Percentiles rank a stretch among this genome's conserved stretches.
Conservation (phyloP, 2,113 vertebrate genomes). For the Synchiropus splendidus region DNA sequence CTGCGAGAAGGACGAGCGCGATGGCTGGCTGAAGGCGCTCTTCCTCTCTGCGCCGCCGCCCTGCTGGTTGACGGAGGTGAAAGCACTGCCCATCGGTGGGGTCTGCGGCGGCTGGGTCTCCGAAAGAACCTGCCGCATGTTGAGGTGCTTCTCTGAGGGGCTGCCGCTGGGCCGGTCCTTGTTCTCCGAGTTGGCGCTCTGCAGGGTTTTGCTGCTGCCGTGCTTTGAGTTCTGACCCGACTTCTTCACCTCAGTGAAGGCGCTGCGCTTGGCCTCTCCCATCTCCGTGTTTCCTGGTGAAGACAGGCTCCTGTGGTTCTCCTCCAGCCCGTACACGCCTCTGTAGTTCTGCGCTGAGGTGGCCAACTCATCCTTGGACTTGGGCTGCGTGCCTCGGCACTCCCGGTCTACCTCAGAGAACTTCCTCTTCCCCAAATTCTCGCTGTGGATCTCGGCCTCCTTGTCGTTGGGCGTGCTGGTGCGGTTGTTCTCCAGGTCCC, state of each 20-base stretch:
- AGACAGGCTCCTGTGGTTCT: constrained; percentile 71
- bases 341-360: constrained; percentile 83
- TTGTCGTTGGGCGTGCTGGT: constrained; percentile 64
- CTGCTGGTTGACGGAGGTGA: constrained; percentile 78
- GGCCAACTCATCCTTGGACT: constrained; percentile 79
- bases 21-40: constrained; percentile 89
- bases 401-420: constrained; percentile 61
- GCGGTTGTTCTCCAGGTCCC: constrained; percentile 83
- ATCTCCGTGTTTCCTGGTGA: constrained; percentile 68
- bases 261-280: constrained; percentile 80
- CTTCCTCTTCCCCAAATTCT: constrained; percentile 74
- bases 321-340: constrained; percentile 81
- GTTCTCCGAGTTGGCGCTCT: constrained; percentile 64
- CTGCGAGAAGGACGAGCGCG: constrained; percentile 76
- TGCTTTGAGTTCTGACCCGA: constrained; percentile 64
- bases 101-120: constrained; percentile 70
- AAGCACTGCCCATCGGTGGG: constrained; percentile 72
- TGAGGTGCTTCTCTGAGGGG: constrained; percentile 61
- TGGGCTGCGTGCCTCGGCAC: constrained; percentile 35
- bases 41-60: constrained; percentile 73
- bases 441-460: constrained; percentile 69
- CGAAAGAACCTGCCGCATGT: constrained; percentile 68
- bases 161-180: constrained; percentile 59
- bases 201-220: constrained; percentile 44
- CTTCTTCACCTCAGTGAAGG: constrained; percentile 93